A percentile compares a stretch with the other conserved stretches of the same genome.
These are phyloP conservation scores for Epinephelus lanceolatus DNA, from an alignment of 2,113 vertebrate genomes.

Conservation along the genomic window DNA sequence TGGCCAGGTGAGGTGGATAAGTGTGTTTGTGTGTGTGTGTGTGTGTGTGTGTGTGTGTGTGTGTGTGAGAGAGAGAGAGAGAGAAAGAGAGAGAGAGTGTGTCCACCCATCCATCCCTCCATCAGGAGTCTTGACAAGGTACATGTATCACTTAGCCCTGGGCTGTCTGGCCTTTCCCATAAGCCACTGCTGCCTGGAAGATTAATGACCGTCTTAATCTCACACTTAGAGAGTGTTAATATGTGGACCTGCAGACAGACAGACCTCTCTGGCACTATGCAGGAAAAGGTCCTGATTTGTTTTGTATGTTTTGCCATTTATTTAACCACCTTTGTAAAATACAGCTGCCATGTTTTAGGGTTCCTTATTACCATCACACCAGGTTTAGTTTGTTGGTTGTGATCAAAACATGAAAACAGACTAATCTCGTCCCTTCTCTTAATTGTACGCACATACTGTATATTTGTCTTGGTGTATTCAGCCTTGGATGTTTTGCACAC, in stretches of 20 bases:
- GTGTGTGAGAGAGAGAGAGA: not conserved
- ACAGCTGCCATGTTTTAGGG: not conserved
- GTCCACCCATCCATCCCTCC: slow-evolving; percentile 60
- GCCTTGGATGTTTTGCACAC: not conserved
- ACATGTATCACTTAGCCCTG: slow-evolving; percentile 75
- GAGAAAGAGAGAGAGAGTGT: not conserved
- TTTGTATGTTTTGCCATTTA: slow-evolving; percentile 11
- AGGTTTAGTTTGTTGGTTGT: not conserved
- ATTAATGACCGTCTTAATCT: slow-evolving; percentile 71
- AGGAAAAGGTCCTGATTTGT: slow-evolving; percentile 10
- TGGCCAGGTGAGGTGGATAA: slow-evolving; percentile 15
- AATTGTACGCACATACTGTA: not conserved
- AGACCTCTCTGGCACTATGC: not conserved
- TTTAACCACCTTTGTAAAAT: not conserved
- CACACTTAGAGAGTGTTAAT: slow-evolving; percentile 66
- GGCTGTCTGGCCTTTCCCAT: slow-evolving; percentile 66
- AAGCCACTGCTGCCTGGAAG: slow-evolving; percentile 60
- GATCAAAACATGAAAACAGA: not conserved
- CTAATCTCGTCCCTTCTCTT: not conserved
- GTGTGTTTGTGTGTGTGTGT: not conserved
- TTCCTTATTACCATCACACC: not conserved
- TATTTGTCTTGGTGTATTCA: not conserved
- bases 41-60: slow-evolving; percentile 8
- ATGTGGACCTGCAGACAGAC: slow-evolving; percentile 44
- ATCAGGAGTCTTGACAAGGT: slow-evolving; percentile 71